These are phyloP conservation scores for Pogonognathellus flavescens DNA, from an alignment of 1,140 invertebrate species.

Conservation along the genomic window DNA sequence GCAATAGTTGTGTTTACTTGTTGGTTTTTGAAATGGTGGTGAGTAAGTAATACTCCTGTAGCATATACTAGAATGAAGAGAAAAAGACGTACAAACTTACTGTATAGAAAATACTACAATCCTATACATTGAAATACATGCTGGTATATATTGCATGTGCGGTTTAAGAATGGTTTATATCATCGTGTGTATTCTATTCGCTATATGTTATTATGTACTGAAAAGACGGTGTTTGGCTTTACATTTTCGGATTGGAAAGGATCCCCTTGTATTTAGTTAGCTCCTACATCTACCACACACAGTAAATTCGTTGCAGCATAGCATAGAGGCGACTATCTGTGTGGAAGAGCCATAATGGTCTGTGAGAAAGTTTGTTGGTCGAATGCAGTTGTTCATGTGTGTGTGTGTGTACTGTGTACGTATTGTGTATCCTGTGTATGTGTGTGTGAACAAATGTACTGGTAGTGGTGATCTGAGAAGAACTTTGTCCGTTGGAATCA, in stretches of 20 bases:
- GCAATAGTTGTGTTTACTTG: slow-evolving; percentile 18
- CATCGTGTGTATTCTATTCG: no score
- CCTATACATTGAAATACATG: no score
- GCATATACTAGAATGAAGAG: background rate
- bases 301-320: no score
- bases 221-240: background rate
- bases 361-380: slow-evolving; percentile 46
- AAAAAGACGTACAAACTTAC: background rate
- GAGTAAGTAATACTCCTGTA: slow-evolving; percentile 13
- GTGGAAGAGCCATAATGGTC: background rate
- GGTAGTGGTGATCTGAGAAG: background rate
- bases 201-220: background rate
- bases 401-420: no score
- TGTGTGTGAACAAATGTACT: background rate
- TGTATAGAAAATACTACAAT: background rate
- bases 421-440: no score
- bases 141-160: no score
- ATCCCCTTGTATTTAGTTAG: background rate
- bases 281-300: no score
- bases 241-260: background rate
- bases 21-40: slow-evolving; percentile 8
- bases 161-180: no score
- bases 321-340: no score
- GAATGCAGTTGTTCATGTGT: slow-evolving; percentile 16
- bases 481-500: slow-evolving; percentile 20